Percentiles rank a stretch among this genome's conserved stretches.
These are phyloP conservation scores for Hermaeophaga mercurialis DNA, from an alignment of 2,888 invertebrate genomes.

Conservation along the genomic window DNA sequence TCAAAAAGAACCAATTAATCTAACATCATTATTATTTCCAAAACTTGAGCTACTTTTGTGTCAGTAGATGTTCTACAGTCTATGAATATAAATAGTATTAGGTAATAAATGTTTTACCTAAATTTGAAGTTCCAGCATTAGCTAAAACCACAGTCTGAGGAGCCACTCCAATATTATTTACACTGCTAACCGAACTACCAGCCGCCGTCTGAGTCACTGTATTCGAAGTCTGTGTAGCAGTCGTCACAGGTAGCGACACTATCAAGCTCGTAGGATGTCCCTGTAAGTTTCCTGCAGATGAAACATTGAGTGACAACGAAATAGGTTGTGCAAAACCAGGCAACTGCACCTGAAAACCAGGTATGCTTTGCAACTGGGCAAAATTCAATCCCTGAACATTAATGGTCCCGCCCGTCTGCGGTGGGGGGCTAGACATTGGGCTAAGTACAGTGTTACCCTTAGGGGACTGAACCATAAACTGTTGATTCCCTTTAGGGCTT, in stretches of 20 bases:
- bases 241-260: constrained; percentile 55
- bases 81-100: too few relatives aligned
- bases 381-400: constrained; percentile 75
- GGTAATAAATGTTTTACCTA: too few relatives aligned
- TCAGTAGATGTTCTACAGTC: too few relatives aligned
- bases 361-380: constrained; percentile 69
- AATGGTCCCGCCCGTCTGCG: constrained; percentile 50
- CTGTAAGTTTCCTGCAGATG: constrained; percentile 66
- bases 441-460: constrained; percentile 56
- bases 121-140: constrained; percentile 50
- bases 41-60: too few relatives aligned
- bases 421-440: constrained; percentile 65
- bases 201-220: constrained; percentile 47
- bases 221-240: constrained; percentile 55
- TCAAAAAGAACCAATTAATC: too few relatives aligned
- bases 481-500: constrained; percentile 46
- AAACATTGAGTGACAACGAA: constrained; percentile 75
- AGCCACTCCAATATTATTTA: constrained; percentile 41
- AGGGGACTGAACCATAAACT: constrained; percentile 48
- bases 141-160: constrained; percentile 53
- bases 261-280: constrained; percentile 54
- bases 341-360: constrained; percentile 78
- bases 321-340: constrained; percentile 86
- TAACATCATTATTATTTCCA: too few relatives aligned
- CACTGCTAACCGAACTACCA: constrained; percentile 28